These are phyloP conservation scores for Heteromormyrus szaboi DNA, from an alignment of 2,797 vertebrate species.

Conservation along the genomic window DNA sequence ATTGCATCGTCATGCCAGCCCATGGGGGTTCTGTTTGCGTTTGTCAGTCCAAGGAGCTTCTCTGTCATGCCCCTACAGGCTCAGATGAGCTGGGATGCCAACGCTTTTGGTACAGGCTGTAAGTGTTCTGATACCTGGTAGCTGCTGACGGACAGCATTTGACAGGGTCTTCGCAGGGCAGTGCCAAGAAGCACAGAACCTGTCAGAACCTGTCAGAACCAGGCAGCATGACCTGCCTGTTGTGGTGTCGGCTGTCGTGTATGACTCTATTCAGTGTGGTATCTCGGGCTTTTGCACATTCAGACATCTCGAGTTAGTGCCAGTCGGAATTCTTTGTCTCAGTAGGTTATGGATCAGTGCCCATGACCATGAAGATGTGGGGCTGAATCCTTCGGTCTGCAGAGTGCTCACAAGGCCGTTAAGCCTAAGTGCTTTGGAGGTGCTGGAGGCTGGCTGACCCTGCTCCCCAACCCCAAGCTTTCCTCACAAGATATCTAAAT, in stretches of 20 bases:
- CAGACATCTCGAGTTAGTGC: not conserved
- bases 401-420: not conserved
- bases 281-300: not conserved
- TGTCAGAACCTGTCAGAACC: not conserved
- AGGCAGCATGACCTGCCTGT: not conserved
- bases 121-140: not conserved
- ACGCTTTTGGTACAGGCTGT: not conserved
- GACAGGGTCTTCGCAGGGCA: not conserved
- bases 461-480: not conserved
- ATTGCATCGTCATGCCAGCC: not conserved
- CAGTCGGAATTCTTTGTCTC: not conserved
- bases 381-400: not conserved
- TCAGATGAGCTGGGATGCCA: not conserved
- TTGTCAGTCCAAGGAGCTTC: not conserved
- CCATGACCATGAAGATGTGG: not conserved
- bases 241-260: not conserved
- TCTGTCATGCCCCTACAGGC: not conserved
- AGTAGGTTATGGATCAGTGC: not conserved
- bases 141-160: not conserved
- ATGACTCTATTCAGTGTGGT: not conserved
- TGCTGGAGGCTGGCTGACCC: not conserved
- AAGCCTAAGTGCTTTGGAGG: not conserved
- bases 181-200: not conserved
- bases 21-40: not conserved
- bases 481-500: not conserved